Evolutionary conservation across 2,113 vertebrate genomes (phyloP).

Genomic region (Paracyprichromis sp.): DNA sequence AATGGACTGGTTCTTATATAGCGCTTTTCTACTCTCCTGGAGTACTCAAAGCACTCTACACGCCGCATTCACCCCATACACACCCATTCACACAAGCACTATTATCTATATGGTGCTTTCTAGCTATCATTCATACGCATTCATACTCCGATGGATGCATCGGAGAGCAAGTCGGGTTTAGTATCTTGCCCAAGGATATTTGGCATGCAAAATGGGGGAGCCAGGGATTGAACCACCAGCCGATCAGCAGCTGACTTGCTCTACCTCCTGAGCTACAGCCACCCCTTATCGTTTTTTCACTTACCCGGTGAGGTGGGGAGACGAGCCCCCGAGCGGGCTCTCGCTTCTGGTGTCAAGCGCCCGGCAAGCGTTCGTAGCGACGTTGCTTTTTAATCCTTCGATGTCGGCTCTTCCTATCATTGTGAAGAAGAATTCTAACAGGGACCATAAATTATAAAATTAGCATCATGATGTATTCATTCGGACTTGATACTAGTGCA

Average conservation of each 20-base stretch:
- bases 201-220: accelerated
- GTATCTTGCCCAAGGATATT: background rate
- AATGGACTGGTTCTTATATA: background rate
- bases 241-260: background rate
- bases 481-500: accelerated
- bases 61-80: background rate
- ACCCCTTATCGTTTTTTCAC: background rate
- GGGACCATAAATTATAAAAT: background rate
- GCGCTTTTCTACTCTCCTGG: background rate
- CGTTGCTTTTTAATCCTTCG: background rate
- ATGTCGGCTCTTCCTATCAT: background rate
- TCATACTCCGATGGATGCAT: background rate
- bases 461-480: background rate
- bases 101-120: background rate
- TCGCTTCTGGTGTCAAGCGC: background rate
- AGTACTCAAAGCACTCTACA: background rate
- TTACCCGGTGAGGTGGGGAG: background rate
- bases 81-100: background rate
- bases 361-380: accelerated
- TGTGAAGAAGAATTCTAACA: background rate
- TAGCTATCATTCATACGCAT: background rate
- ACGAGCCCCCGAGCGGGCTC: accelerated
- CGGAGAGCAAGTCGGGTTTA: background rate
- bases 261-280: background rate
- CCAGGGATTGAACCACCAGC: background rate